Base-by-base conservation (phyloP, 2,888 invertebrate species). In the Temnothorax ravouxi region DNA sequence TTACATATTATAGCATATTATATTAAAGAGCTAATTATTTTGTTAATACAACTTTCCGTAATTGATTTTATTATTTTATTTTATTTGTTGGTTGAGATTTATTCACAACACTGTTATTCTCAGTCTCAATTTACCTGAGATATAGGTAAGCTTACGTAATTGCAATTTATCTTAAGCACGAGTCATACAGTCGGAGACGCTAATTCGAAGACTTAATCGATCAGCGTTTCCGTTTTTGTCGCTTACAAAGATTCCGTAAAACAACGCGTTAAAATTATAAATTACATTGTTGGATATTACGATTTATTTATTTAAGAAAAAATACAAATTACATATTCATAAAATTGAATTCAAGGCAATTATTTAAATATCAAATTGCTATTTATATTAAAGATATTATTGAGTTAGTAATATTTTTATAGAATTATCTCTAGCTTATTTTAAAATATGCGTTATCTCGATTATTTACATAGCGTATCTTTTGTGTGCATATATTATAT, bases 71-170 rank as follows among this genome's bases (percentile, higher is more conserved):
- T 34, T 21, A 47, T 47, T 75, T n/a, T 3, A 41, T 44, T 38
- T 50, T 0, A 54, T 25, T 11, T 1, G 6, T 52, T 13, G n/a
- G 2, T 76, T 38, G n/a, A 67, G 41, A 67, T 25, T 3, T 41
- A 41, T 25, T 52, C 5, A 13, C 41, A n/a, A 29, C 25, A 25
- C 1, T 38, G 41, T 44, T 72, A 38, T 15, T 3, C 8, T n/a
- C 18, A 9, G 15, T 52, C 1, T 56, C 13, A 47, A 8, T 47
- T 61, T 83, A 89, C 83, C 87, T 88, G 88, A 84, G 83, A 69
- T 62, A 72, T n/a, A n/a, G n/a, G n/a, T n/a, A 54, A 52, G 25
- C 88, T 91, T 86, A 87, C 83, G 85, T 84, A 92, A 89, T 91
- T 88, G 75, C 74, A 86, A 86, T 87, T 84, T 81, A 87, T 84